Conservation (phyloP, 2,797 vertebrate genomes). For the Triplophysa yarkandensis region DNA sequence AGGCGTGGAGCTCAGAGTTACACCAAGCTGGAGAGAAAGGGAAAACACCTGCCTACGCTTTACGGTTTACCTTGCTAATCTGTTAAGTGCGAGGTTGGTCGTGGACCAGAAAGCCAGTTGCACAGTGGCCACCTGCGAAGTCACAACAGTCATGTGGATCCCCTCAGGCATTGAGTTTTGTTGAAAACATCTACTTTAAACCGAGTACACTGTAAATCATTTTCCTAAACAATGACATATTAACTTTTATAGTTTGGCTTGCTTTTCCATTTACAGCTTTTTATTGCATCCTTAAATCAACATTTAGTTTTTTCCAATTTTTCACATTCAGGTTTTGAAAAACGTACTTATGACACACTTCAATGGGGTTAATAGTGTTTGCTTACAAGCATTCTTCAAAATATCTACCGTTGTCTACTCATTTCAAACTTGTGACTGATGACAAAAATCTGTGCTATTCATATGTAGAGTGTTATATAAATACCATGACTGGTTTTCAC, state of each 20-base stretch:
- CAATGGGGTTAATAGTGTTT: too few species aligned
- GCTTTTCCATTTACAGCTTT: not conserved
- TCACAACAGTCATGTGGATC: conserved; percentile 46
- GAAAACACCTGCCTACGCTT: conserved; percentile 45
- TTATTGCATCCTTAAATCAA: conserved; percentile 22
- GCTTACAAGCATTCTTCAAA: too few species aligned
- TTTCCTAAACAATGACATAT: conserved; percentile 53
- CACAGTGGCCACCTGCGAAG: conserved; percentile 43
- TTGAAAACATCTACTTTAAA: conserved; percentile 33
- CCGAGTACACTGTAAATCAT: conserved; percentile 15
- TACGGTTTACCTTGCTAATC: conserved; percentile 49
- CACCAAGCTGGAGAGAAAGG: not conserved
- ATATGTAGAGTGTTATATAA: too few species aligned
- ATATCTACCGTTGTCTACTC: not conserved
- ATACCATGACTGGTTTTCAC: too few species aligned
- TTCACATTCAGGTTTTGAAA: too few species aligned
- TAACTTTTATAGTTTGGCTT: conserved; percentile 40
- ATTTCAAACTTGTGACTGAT: too few species aligned
- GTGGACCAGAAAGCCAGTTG: conserved; percentile 34
- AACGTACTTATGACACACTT: too few species aligned
- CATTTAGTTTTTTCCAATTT: not conserved
- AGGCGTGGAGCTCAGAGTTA: conserved; percentile 30
- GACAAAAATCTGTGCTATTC: too few species aligned
- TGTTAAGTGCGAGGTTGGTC: conserved; percentile 25
- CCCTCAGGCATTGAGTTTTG: conserved; percentile 16